These are phyloP conservation scores for Epinotia demarniana DNA, from an alignment of 2,888 invertebrate species.

Conservation along the genomic window DNA sequence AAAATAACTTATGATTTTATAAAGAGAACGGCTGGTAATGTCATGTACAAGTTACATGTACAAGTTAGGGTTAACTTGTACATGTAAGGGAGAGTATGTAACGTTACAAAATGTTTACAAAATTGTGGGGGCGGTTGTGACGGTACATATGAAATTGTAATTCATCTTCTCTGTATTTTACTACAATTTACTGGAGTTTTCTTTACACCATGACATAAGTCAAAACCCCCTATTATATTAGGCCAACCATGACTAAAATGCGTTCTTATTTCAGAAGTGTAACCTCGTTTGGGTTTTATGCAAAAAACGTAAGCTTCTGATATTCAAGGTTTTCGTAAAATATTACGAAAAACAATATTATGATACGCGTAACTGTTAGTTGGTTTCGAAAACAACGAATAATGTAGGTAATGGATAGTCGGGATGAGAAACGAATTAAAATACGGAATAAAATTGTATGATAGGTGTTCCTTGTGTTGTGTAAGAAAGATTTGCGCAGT, in stretches of 20 bases:
- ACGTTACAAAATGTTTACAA: no score
- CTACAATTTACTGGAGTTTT: no score
- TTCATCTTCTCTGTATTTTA: background rate
- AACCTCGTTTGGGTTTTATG: background rate
- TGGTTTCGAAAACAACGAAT: constrained; percentile 40
- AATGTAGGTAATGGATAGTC: constrained; percentile 8
- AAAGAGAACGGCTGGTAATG: no score
- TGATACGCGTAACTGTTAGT: background rate
- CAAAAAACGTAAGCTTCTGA: background rate
- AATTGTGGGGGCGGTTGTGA: background rate
- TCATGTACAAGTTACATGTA: no score
- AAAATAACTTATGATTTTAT: no score
- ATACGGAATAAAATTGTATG: constrained; percentile 16
- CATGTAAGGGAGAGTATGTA: no score
- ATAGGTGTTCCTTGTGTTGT: constrained; percentile 33
- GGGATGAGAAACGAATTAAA: constrained; percentile 34
- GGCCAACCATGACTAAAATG: background rate
- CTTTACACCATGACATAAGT: no score
- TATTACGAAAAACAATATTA: background rate
- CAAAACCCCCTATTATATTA: no score
- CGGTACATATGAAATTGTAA: background rate
- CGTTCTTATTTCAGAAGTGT: background rate
- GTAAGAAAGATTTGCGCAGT: background rate
- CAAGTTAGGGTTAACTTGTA: no score
- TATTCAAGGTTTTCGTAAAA: background rate